Evolutionary conservation across 2,888 invertebrate species (phyloP).

Genomic region (Toxonevra muliebris): DNA sequence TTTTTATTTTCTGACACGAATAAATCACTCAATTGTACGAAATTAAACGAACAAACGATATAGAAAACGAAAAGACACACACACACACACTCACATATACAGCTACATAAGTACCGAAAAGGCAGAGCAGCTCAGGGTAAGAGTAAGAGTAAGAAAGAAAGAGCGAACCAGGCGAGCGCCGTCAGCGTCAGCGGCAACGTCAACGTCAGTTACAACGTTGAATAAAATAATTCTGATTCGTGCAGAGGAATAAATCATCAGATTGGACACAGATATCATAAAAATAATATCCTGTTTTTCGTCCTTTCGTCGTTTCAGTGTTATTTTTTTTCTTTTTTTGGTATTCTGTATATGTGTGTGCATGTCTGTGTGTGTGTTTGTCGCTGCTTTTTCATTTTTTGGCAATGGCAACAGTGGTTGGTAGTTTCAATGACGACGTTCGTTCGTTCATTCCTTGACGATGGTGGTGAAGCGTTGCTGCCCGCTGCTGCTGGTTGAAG

Average conservation of each 20-base stretch:
- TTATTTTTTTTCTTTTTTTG: conserved; percentile 19
- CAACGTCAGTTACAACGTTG: background rate
- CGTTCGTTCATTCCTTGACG: no score
- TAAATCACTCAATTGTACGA: conserved; percentile 63
- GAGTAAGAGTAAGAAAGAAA: conserved; percentile 6
- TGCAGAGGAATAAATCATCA: conserved; percentile 63
- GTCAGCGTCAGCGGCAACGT: conserved; percentile 2
- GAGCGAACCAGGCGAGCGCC: conserved; percentile 23
- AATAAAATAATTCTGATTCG: conserved; percentile 59
- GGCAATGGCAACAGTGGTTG: no score
- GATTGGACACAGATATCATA: conserved; percentile 66
- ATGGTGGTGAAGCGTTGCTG: no score
- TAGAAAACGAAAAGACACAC: conserved; percentile 44
- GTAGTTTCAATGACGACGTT: no score
- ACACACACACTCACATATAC: conserved; percentile 11
- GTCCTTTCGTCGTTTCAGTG: conserved; percentile 30
- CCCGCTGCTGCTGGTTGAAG: no score
- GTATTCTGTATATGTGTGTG: conserved; percentile 14
- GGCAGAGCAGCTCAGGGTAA: background rate
- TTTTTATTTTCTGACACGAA: conserved; percentile 62
- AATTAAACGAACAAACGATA: conserved; percentile 48
- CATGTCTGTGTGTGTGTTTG: no score
- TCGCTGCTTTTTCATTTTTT: no score
- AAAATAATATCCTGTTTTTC: conserved; percentile 60
- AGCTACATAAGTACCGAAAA: conserved; percentile 11